phyloP scores from a whole-genome alignment of 1,140 invertebrate genomes.

The Hylyphantes graminicola region DNA sequence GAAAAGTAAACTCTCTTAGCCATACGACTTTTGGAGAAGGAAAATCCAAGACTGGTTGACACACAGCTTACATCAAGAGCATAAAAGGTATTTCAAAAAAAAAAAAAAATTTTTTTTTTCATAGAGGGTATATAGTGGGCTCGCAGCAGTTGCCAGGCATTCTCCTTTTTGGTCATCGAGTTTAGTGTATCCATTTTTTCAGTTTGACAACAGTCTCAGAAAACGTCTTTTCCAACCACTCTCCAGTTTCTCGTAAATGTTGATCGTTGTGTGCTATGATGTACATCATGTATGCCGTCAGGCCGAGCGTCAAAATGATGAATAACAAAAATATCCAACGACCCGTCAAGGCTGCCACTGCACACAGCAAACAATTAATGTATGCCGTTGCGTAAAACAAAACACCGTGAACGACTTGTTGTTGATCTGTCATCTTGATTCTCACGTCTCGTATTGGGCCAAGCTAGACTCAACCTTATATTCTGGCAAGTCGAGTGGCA shows the following conservation, averaged over 20 bases:
- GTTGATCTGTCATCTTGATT: background rate
- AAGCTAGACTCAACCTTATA: background rate
- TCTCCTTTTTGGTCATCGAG: background rate
- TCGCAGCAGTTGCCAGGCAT: background rate
- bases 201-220: background rate
- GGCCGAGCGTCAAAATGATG: slow-evolving; percentile 7
- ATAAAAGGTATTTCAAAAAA: background rate
- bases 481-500: background rate
- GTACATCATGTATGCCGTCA: slow-evolving; percentile 19
- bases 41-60: no score
- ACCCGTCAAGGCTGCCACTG: background rate
- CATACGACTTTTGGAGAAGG: no score
- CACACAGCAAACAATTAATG: background rate
- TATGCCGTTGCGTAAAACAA: slow-evolving; percentile 15
- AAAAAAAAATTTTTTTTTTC: no score
- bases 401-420: background rate
- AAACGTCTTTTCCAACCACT: background rate
- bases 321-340: slow-evolving; percentile 17
- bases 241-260: background rate
- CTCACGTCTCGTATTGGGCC: background rate
- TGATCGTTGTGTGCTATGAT: background rate
- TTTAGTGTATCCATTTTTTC: background rate
- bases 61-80: no score
- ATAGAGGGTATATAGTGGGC: no score
- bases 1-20: no score